Evolutionary conservation across 2,113 vertebrate genomes (phyloP), one percentile per base, ranked within the genome.

Genomic region (Chaetodon trifascialis): DNA sequence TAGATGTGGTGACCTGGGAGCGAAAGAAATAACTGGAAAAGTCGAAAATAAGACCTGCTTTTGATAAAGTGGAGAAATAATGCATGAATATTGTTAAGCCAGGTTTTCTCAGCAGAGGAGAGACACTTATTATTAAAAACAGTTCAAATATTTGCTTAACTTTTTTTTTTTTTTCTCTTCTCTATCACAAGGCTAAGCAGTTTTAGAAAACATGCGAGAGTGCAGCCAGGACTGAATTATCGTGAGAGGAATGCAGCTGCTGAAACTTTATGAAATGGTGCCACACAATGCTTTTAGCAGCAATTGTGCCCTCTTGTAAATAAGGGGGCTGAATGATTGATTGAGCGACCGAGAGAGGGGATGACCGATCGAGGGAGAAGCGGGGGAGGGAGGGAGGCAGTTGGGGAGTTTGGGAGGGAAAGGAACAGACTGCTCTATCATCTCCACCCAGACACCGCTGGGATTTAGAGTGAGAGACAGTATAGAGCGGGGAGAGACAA

Each of bases 391-490:
- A 47, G 21, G 17, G 42, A 38, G 12, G 47, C 42, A 44, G 75
- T 84, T 6, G 74, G 76, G 71, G 69, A 86, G 59, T 83, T 85
- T 78, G 77, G 62, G 73, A 83, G 79, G 44, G 42, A 63, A 46
- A 52, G 76, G 73, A 80, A 73, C 59, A 67, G 78, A 67, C 80
- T 66, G 70, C 86, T 89, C 84, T 87, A 90, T 91, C 90, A 87
- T 90, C 76, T 76, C 80, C 52, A 9, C 86, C 86, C 91, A 94
- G 92, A 93, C 88, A 70, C 90, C 54, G 34, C 21, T 70, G 90
- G 87, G 91, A 92, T 84, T 91, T 65, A 30, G 82, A 88, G 84
- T 80, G 76, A 89, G 74, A 85, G 83, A 78, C 79, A 83, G 78
- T 71, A 46, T 46, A 65, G 76, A 78, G 79, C 44, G 70, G 40